Base-by-base conservation (phyloP, 1,140 invertebrate genomes). In the Bombyx mandarina region DNA sequence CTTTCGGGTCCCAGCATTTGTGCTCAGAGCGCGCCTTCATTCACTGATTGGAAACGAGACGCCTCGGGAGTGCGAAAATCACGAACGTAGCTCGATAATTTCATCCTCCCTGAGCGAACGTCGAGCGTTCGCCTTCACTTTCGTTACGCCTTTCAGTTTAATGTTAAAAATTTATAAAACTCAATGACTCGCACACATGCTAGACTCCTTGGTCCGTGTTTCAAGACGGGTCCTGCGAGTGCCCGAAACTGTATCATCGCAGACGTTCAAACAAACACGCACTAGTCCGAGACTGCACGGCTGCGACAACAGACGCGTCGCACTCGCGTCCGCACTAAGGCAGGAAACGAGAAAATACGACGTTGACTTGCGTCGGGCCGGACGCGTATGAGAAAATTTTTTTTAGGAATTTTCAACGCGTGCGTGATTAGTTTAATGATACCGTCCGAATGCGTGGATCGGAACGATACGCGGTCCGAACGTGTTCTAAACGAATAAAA, bases 171-270 rank as follows among this genome's bases (percentile, higher is more conserved):
- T 73, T 78, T n/a, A n/a, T n/a, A n/a, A 61, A 70, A 66, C 69
- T 89, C 91, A 90, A 91, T 91, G 90, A 94, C 93, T 95, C 89
- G 94, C 93, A 90, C 87, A 93, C 90, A 92, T 91, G 92, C 90
- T 94, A 93, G 91, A 95, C 94, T 95, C 93, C 93, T 95, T 95
- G 94, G 94, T 95, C 94, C 93, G 93, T 95, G 93, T 95, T 96
- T 95, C 94, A 95, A 96, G 95, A 96, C 94, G 94, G 94, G 93
- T 93, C 92, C 90, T 89, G 89, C 89, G 89, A 89, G 89, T 89
- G 88, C 88, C 90, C 90, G 89, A 90, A 90, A 83, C 89, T 86
- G 78, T 82, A 86, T 80, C 89, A 86, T 86, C 88, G 88, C 88
- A 60, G 88, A 89, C 87, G 63, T 80, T 80, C 44, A 12, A 8